phyloP scores from a whole-genome alignment of 2,888 invertebrate species.

The Hypomecis punctinalis region DNA sequence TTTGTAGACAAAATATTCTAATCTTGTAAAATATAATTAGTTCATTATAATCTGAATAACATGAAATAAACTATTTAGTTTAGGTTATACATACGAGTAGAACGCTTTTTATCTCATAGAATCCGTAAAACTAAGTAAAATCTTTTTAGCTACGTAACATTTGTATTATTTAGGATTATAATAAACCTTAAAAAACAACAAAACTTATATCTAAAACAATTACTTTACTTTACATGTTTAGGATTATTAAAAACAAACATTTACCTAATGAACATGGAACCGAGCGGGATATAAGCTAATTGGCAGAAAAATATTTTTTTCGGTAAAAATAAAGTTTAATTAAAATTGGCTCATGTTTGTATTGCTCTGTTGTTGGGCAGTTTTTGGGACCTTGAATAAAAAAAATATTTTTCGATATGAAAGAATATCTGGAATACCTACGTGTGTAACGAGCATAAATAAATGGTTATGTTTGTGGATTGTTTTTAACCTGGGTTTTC shows the following conservation, averaged over 20 bases:
- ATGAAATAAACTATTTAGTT: too few species aligned
- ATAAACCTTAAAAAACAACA: too few species aligned
- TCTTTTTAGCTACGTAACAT: constrained; percentile 5
- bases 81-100: too few species aligned
- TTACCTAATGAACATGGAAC: constrained; percentile 37
- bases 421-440: background rate
- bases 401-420: background rate
- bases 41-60: too few species aligned
- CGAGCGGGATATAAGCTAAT: constrained; percentile 32
- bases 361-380: constrained; percentile 25
- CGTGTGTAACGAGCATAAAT: background rate
- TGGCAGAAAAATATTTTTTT: constrained; percentile 37
- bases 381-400: constrained; percentile 18
- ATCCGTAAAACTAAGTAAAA: too few species aligned
- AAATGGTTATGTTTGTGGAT: too few species aligned
- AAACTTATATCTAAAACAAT: too few species aligned
- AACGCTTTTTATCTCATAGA: too few species aligned
- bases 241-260: constrained; percentile 28
- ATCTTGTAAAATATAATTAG: too few species aligned
- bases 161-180: constrained; percentile 22
- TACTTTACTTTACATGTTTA: too few species aligned
- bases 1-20: too few species aligned
- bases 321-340: constrained; percentile 41
- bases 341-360: constrained; percentile 31
- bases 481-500: too few species aligned